Evolutionary conservation across 2,888 invertebrate species (phyloP).

Genomic region (Baccha elongata): DNA sequence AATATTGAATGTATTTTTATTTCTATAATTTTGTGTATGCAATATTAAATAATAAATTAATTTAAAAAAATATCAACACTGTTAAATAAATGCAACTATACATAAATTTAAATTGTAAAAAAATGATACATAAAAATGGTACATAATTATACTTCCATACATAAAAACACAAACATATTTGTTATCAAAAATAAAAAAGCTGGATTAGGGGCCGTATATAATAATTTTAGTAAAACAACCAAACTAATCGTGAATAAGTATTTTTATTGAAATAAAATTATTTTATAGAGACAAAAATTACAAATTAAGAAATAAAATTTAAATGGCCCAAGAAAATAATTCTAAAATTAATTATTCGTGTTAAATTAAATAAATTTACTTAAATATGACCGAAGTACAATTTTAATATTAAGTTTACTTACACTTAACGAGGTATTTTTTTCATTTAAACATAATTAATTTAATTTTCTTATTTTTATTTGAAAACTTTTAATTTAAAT

Average conservation of each 20-base stretch:
- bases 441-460: too few relatives aligned
- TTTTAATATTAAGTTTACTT: too few relatives aligned
- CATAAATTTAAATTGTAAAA: conserved; percentile 7
- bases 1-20: conserved; percentile 12
- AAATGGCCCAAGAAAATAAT: too few relatives aligned
- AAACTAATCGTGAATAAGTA: conserved; percentile 40
- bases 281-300: conserved; percentile 5
- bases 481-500: too few relatives aligned
- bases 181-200: conserved; percentile 55
- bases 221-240: conserved; percentile 58
- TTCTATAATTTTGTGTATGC: neutral
- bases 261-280: conserved; percentile 51
- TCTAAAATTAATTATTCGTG: too few relatives aligned
- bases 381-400: too few relatives aligned
- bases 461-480: too few relatives aligned
- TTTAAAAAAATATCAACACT: conserved; percentile 32
- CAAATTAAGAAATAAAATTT: conserved; percentile 13
- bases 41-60: conserved; percentile 21
- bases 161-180: conserved; percentile 36
- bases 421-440: too few relatives aligned
- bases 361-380: too few relatives aligned
- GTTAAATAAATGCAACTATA: conserved; percentile 39
- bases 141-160: conserved; percentile 22
- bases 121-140: conserved; percentile 38
- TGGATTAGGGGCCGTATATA: conserved; percentile 71